A percentile compares a stretch with the other conserved stretches of the same genome.
phyloP scores from a whole-genome alignment of 2,113 vertebrate genomes.

The Pteronura brasiliensis region DNA sequence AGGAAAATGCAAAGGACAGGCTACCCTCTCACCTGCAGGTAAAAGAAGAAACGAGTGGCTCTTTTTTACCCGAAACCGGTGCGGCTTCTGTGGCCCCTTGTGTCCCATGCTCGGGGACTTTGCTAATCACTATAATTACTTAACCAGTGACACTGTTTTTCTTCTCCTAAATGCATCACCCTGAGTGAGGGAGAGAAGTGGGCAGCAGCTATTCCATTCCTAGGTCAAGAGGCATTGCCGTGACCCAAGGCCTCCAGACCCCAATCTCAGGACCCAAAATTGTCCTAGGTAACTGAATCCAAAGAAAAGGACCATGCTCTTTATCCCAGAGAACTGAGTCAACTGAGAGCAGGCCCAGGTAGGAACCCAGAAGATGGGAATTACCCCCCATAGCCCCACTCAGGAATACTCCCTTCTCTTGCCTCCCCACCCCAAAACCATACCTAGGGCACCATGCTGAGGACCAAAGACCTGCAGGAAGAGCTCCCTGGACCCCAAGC shows the following conservation, averaged over 20 bases:
- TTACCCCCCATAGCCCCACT: neutral
- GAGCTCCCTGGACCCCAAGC: neutral
- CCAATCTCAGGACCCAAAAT: neutral
- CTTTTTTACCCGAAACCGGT: fast-evolving
- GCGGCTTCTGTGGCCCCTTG: fast-evolving
- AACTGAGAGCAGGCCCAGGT: neutral
- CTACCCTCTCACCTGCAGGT: neutral
- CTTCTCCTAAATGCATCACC: neutral
- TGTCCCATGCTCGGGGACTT: neutral
- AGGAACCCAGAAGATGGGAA: neutral
- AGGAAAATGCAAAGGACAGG: neutral
- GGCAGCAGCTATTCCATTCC: neutral
- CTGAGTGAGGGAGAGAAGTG: neutral
- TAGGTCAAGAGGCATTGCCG: fast-evolving
- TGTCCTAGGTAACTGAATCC: neutral
- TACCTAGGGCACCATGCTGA: fast-evolving
- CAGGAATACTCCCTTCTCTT: neutral
- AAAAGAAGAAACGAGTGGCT: neutral
- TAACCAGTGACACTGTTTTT: neutral
- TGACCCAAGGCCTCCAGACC: fast-evolving
- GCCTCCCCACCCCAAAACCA: neutral
- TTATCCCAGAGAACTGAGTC: neutral
- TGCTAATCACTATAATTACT: neutral
- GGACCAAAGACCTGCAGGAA: fast-evolving
- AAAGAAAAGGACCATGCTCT: neutral